Percentiles rank a stretch among this genome's conserved stretches.
Evolutionary conservation across 2,888 invertebrate genomes (phyloP).

Genomic region (Leptarthrus brevirostris): DNA sequence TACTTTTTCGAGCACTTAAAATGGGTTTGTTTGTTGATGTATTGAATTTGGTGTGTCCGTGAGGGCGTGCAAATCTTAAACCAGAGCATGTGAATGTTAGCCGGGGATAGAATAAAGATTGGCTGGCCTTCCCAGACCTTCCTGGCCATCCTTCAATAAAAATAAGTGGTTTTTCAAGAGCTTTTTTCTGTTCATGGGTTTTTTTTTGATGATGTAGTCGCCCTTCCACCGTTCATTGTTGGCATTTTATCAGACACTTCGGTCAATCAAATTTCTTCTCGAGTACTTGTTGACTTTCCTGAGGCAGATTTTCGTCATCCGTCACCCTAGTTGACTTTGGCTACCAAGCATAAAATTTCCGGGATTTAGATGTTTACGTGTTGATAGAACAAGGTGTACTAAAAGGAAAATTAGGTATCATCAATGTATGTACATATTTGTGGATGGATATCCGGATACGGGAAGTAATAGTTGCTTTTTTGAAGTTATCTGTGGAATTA

Average conservation of each 20-base stretch:
- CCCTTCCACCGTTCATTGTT: constrained; percentile 8
- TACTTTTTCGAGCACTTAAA: neutral
- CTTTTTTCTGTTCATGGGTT: neutral
- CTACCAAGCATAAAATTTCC: too few relatives aligned
- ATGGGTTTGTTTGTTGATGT: constrained; percentile 8
- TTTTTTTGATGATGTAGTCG: neutral
- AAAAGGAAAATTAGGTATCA: too few relatives aligned
- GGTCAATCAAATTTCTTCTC: constrained; percentile 37
- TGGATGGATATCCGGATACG: too few relatives aligned
- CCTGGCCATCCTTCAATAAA: constrained; percentile 13
- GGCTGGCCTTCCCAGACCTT: too few relatives aligned
- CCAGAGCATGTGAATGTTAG: constrained; percentile 9
- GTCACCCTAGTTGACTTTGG: too few relatives aligned
- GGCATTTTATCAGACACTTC: too few relatives aligned
- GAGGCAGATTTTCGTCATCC: neutral
- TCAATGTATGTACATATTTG: too few relatives aligned
- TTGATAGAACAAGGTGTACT: too few relatives aligned
- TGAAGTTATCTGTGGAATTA: too few relatives aligned
- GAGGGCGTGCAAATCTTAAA: constrained; percentile 16
- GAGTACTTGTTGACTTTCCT: constrained; percentile 23
- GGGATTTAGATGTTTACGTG: too few relatives aligned
- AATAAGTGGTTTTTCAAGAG: constrained; percentile 15
- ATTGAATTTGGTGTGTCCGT: neutral
- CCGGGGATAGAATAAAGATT: neutral
- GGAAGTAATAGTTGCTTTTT: too few relatives aligned